phyloP scores from a whole-genome alignment of 2,797 vertebrate species.

The Notamacropus eugenii region DNA sequence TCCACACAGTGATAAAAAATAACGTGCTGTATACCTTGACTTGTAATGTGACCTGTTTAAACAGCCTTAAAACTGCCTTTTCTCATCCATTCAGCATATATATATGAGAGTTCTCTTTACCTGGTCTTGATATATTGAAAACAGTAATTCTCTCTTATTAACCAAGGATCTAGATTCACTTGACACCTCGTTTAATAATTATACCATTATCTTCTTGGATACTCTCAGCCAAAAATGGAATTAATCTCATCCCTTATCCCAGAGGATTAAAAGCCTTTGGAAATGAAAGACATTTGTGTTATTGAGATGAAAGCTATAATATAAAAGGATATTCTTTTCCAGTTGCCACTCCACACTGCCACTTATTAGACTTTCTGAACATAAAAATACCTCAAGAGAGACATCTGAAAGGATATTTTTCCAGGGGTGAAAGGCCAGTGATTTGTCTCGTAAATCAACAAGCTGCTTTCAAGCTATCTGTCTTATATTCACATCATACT shows the following conservation, averaged over 20 bases:
- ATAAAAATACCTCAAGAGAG: slow-evolving; percentile 3
- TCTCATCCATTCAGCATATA: neutral
- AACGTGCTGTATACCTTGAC: neutral
- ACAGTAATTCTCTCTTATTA: slow-evolving; percentile 66
- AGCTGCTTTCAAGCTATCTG: neutral
- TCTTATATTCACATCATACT: slow-evolving; percentile 21
- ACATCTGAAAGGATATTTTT: slow-evolving; percentile 19
- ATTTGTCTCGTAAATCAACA: slow-evolving; percentile 22
- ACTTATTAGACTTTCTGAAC: neutral
- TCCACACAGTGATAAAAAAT: slow-evolving; percentile 40
- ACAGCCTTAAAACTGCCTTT: neutral
- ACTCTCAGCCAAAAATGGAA: slow-evolving; percentile 43
- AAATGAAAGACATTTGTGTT: neutral
- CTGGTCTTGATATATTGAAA: slow-evolving; percentile 61
- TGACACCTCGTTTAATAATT: slow-evolving; percentile 61
- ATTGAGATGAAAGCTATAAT: slow-evolving; percentile 30
- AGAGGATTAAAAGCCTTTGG: slow-evolving; percentile 53
- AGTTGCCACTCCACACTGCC: neutral
- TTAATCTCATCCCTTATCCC: slow-evolving; percentile 11
- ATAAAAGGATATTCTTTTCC: slow-evolving; percentile 29
- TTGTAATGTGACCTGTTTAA: neutral
- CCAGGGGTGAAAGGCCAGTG: slow-evolving; percentile 21
- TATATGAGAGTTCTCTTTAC: slow-evolving; percentile 34
- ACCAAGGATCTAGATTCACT: slow-evolving; percentile 49
- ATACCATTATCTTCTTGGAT: slow-evolving; percentile 55